Evolutionary conservation across 2,113 vertebrate species (phyloP).

Genomic region (Labrus mixtus): DNA sequence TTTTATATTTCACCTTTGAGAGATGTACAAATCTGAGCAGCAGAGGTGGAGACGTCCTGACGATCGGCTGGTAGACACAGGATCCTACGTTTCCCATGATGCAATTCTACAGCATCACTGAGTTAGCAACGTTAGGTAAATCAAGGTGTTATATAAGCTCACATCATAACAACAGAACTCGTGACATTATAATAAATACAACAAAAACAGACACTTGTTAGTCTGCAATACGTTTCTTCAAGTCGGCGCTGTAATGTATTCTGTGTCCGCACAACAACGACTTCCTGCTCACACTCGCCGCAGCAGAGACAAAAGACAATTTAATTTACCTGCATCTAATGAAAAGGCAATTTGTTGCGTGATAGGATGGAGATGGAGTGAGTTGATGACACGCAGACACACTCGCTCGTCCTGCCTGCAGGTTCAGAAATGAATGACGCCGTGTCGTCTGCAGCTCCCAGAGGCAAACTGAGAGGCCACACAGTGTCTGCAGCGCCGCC

Average conservation of each 20-base stretch:
- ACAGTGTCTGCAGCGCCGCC: background rate
- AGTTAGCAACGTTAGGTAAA: too few species aligned
- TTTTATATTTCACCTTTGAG: too few species aligned
- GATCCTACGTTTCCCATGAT: too few species aligned
- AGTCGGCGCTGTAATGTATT: constrained; percentile 32
- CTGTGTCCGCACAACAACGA: constrained; percentile 13
- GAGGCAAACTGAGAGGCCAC: constrained; percentile 16
- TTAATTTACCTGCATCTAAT: constrained; percentile 73
- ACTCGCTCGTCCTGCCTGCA: constrained; percentile 23
- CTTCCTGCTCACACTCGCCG: constrained; percentile 26
- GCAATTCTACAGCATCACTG: too few species aligned
- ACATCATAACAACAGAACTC: too few species aligned
- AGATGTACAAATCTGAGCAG: too few species aligned
- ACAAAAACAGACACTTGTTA: too few species aligned
- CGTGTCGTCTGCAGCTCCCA: constrained; percentile 18
- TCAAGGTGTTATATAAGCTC: too few species aligned
- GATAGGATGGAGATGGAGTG: constrained; percentile 54
- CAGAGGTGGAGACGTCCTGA: too few species aligned
- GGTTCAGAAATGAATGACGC: constrained; percentile 24
- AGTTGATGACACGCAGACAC: constrained; percentile 14
- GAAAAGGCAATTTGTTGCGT: constrained; percentile 67
- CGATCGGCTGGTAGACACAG: too few species aligned
- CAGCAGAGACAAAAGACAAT: constrained; percentile 52
- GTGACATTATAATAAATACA: too few species aligned
- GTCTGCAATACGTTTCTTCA: background rate